phyloP scores from a whole-genome alignment of 2,113 vertebrate genomes.

The Amazona guildingii region DNA sequence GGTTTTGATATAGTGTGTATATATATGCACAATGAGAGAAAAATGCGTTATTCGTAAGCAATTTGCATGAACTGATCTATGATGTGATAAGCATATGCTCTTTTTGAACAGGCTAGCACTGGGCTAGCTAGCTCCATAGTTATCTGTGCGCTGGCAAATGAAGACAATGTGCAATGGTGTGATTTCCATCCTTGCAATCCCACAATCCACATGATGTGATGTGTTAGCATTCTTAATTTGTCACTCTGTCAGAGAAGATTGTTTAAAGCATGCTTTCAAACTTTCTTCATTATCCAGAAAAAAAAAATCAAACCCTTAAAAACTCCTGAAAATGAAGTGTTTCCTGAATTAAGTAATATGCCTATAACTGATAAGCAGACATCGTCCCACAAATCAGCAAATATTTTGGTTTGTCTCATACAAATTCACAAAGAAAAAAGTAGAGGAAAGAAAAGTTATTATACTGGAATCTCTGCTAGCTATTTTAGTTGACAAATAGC shows the following conservation, averaged over 20 bases:
- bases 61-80: background rate
- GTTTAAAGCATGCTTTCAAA: background rate
- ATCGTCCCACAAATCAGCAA: rapidly evolving
- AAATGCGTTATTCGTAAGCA: background rate
- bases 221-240: background rate
- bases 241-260: background rate
- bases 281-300: background rate
- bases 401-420: background rate
- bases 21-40: background rate
- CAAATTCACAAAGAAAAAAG: background rate
- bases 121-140: background rate
- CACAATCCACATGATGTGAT: background rate
- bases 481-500: background rate
- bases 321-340: background rate
- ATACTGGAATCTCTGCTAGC: background rate
- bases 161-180: background rate
- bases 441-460: background rate
- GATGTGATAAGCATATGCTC: background rate
- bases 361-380: background rate
- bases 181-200: background rate
- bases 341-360: background rate
- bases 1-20: rapidly evolving
- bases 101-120: background rate
- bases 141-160: background rate
- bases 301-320: background rate